Evolutionary conservation across 2,797 vertebrate species (phyloP), one percentile per base, ranked within the genome.

Genomic region (Gobio occitaniae): DNA sequence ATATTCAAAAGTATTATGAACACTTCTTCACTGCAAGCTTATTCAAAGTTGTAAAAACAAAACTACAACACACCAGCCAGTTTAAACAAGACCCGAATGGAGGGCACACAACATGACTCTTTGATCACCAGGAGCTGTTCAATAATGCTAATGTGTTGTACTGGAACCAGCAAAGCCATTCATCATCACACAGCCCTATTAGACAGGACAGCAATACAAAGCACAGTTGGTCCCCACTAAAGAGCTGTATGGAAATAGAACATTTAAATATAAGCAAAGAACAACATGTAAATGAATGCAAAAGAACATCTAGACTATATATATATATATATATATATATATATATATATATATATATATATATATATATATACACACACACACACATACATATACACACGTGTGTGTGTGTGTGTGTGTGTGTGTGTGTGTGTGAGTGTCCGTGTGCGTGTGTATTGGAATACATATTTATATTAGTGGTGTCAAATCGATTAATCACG

Each of bases 121-220:
- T 83, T 90, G 89, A 90, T 91, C 90, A 85, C 83, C 32, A 29
- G 80, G 80, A 84, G 85, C 66, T 61, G 79, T 90, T 92, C 91
- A 89, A 90, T 92, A 92, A 92, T 90, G 89, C 86, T 92, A 91
- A 92, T 91, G 89, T 84, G 84, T 87, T 80, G 78, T 89, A 78
- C 85, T 82, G 86, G 85, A 82, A 76, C 70, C 77, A 68, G 87
- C 69, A 84, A 86, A 89, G 87, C 78, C 87, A 93, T 92, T 89
- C 86, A 89, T 93, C 89, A 90, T 93, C 89, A 90, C 48, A 66
- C 74, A 68, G 71, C 59, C 82, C 80, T 77, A 88, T 91, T 85
- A 89, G 41, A 61, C 87, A 47, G 84, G 87, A 90, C 88, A 88
- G 87, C 77, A 86, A 83, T 71, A 91, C 87, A 91, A 89, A 89